phyloP scores from a whole-genome alignment of 2,113 vertebrate genomes.

The Pimephales promelas region DNA sequence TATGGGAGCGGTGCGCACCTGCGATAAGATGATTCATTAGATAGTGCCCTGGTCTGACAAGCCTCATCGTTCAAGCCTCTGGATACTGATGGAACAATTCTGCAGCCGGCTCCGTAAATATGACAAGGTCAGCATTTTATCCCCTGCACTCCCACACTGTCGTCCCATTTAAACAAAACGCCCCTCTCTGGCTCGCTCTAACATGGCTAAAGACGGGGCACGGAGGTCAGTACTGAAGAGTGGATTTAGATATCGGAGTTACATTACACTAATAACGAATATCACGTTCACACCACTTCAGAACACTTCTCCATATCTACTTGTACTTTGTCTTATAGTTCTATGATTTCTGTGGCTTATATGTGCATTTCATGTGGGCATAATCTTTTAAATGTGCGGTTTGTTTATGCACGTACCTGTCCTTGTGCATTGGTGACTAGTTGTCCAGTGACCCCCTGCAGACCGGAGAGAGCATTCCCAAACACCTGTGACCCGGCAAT shows the following conservation, averaged over 20 bases:
- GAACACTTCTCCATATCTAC: not conserved
- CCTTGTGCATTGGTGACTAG: slow-evolving; percentile 99
- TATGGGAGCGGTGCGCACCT: slow-evolving; percentile 90
- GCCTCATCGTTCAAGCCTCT: slow-evolving; percentile 96
- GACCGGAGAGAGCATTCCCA: slow-evolving; percentile 90
- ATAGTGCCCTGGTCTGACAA: slow-evolving; percentile 92
- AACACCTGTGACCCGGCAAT: slow-evolving; percentile 94
- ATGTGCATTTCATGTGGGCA: not conserved
- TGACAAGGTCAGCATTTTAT: slow-evolving; percentile 97
- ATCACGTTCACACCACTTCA: not conserved
- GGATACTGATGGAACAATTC: slow-evolving; percentile 98
- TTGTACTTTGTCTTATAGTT: not conserved
- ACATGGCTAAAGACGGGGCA: slow-evolving; percentile 14
- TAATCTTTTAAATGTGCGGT: not conserved
- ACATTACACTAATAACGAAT: slow-evolving; percentile 6
- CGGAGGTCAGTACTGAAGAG: slow-evolving; percentile 3
- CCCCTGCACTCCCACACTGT: slow-evolving; percentile 44
- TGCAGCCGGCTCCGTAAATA: slow-evolving; percentile 90
- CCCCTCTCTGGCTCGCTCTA: slow-evolving; percentile 8
- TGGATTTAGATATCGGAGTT: not conserved
- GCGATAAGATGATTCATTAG: slow-evolving; percentile 99
- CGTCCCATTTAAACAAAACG: slow-evolving; percentile 43
- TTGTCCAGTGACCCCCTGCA: slow-evolving; percentile 95
- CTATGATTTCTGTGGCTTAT: not conserved
- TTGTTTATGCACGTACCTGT: slow-evolving; percentile 80